Evolutionary conservation across 1,140 invertebrate genomes (phyloP), one percentile per base, ranked within the genome.

Genomic region (Bombus polaris): DNA sequence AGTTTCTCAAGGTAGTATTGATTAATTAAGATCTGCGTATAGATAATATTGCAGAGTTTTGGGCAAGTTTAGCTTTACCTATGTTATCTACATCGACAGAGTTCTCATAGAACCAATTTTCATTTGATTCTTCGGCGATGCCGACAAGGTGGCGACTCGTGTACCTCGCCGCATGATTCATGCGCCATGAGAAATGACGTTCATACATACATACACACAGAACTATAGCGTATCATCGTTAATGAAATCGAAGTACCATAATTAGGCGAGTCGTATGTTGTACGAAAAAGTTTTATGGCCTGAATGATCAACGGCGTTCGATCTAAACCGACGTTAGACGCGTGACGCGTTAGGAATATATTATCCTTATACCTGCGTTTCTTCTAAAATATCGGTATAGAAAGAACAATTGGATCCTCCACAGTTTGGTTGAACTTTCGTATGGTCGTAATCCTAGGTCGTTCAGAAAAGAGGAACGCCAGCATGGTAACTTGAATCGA

Each of bases 201-300:
- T 77, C 73, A n/a, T 32, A 68, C 13, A 53, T 68, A 57, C 76
- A 82, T 53, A 35, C 70, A 86, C 44, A 70, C 76, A 80, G 78
- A 81, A 85, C 62, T 74, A 75, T 75, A 68, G 70, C 62, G 72
- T 72, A 66, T 86, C 70, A 82, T 81, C 44, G 71, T 72, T 35
- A 82, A 70, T 82, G 78, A 82, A 86, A 74, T 82, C 47, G 79
- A 82, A 74, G 68, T 71, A 82, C 62, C 59, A 75, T 72, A 57
- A 81, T 86, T 81, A 82, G 84, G 79, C 84, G 79, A 86, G 44
- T 75, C 70, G 53, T 62, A 28, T 32, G 35, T 85, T 73, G 68
- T 85, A 81, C 75, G 77, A 72, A 71, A 80, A 53, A 9, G 28
- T 13, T 35, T 73, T 75, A 82, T 53, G 53, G 68, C 78, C 77